Percentiles rank a stretch among this genome's conserved stretches.
Evolutionary conservation across 2,113 vertebrate species (phyloP).

Genomic region (Quiscalus mexicanus): DNA sequence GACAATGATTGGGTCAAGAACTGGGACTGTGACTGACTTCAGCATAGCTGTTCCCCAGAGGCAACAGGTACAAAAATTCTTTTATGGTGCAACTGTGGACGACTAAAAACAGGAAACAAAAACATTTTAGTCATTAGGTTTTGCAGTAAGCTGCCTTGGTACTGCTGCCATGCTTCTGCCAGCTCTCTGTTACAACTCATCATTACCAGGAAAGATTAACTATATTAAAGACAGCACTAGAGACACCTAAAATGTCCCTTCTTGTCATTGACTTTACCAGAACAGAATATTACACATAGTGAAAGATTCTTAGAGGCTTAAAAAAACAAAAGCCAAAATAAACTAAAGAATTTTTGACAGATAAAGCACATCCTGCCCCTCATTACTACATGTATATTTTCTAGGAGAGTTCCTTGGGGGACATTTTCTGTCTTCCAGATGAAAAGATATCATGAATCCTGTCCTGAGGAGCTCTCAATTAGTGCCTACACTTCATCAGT

Average conservation of each 20-base stretch:
- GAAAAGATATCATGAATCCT: background rate
- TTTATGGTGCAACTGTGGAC: background rate
- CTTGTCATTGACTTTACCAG: background rate
- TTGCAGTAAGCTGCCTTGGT: background rate
- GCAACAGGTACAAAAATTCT: background rate
- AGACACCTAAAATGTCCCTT: background rate
- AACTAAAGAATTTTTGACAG: background rate
- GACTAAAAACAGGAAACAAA: background rate
- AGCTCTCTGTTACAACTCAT: background rate
- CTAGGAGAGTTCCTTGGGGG: background rate
- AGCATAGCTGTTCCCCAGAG: background rate
- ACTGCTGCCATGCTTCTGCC: background rate
- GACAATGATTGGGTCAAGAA: background rate
- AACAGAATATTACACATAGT: background rate
- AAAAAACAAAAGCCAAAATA: background rate
- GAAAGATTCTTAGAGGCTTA: background rate
- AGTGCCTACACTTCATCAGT: background rate
- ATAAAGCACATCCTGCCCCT: background rate
- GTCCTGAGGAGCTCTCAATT: background rate
- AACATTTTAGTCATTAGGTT: background rate
- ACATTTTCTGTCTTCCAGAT: background rate
- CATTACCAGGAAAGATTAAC: background rate
- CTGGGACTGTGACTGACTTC: background rate
- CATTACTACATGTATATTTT: background rate
- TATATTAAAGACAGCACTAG: background rate